Base-by-base conservation (phyloP, 2,113 vertebrate genomes). In the Sprattus sprattus region DNA sequence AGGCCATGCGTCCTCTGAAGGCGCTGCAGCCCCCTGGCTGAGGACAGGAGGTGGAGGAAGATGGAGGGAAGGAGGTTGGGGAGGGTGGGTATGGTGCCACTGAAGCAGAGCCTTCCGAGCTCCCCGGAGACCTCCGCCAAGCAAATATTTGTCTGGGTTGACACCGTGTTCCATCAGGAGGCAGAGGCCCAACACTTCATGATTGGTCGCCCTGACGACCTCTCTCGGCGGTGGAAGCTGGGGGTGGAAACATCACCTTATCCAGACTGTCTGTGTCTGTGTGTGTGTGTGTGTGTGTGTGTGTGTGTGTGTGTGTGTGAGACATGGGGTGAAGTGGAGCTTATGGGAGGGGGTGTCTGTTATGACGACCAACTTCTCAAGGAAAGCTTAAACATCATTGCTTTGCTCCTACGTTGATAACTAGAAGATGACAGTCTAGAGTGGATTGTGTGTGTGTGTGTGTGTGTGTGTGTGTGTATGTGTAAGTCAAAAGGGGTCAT, bases 121-220 rank as follows among this genome's bases (percentile, higher is more conserved):
- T 93, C 94, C 92, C 93, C 85, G 2, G 92, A 92, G 94, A 84
- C 88, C 88, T 92, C 85, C 86, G 87, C 52, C 89, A 89, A 91
- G 89, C 89, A 92, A 91, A 91, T 91, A 90, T 93, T 91, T 92
- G 92, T 90, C 90, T 90, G 89, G 89, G 89, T 89, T 94, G 94
- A 95, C 94, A 93, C 90, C 67, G 15, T 90, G 88, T 93, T 93
- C 92, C 92, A 93, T 95, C 94, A 93, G 92, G 92, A 93, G 91
- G 67, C 86, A 87, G 84, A 46, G 88, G 88, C 86, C 91, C 93
- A 93, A 94, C 93, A 94, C 87, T 89, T 88, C 90, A 93, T 93
- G 94, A 95, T 95, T 94, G 94, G 94, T 93, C 91, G 91, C 92
- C 90, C 89, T 85, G 87, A 85, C 89, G 88, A 85, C 89, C 39